Base-by-base conservation (phyloP, 2,888 invertebrate species). In the Cenopis cana region DNA sequence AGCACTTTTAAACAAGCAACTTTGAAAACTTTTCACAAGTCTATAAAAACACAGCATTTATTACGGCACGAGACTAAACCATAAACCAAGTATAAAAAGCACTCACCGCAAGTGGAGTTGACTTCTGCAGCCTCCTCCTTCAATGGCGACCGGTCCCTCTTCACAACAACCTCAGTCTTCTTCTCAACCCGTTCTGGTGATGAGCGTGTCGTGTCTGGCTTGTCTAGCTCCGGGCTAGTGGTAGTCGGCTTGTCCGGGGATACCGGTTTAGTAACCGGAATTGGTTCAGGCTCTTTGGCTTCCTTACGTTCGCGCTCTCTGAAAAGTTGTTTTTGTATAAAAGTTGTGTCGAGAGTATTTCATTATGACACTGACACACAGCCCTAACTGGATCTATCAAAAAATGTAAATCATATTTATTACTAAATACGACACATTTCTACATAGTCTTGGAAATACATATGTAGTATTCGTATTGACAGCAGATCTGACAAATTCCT, bases 21-120 rank as follows among this genome's bases (percentile, higher is more conserved):
- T n/a, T n/a, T n/a, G n/a, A n/a, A n/a, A n/a, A n/a, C n/a, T n/a
- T n/a, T n/a, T n/a, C n/a, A n/a, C n/a, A n/a, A n/a, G n/a, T n/a
- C n/a, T n/a, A n/a, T n/a, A n/a, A n/a, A n/a, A n/a, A n/a, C n/a
- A n/a, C n/a, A n/a, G n/a, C n/a, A n/a, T n/a, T n/a, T n/a, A n/a
- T n/a, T n/a, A n/a, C n/a, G n/a, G n/a, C n/a, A n/a, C n/a, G n/a
- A n/a, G n/a, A n/a, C n/a, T n/a, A 24, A 24, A 33, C 33, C 8
- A 33, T 33, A 33, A 8, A 33, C 33, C 33, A 33, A 33, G 6
- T 33, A 33, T 33, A 33, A 33, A 8, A 33, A 33, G 3, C 14
- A 83, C 87, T 86, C 33, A 89, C 91, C 91, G 80, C 90, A 89
- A 66, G 91, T 92, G 69, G 91, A 92, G 69, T 92, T 91, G 61